Evolutionary conservation across 2,113 vertebrate species (phyloP), one percentile per base, ranked within the genome.

Genomic region (Anoplopoma fimbria): DNA sequence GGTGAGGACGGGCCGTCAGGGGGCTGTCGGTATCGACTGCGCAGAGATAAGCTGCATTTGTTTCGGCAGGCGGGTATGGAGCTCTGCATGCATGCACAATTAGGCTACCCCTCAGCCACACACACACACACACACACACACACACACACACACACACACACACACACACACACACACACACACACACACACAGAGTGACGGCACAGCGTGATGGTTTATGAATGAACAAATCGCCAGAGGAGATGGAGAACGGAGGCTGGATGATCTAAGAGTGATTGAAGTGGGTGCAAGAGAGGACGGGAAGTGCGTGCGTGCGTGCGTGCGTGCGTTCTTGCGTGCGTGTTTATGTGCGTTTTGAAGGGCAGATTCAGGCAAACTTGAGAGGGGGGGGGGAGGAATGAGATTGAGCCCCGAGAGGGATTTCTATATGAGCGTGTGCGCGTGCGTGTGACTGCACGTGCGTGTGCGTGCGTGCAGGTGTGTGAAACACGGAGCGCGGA

Each of bases 241-340:
- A 91, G 85, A 82, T 57, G 68, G 73, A 80, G 85, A 91, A 82
- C 60, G 76, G 82, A 86, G 91, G 81, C 84, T 77, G 88, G 85
- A 93, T 93, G 93, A 93, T 91, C 91, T 87, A 90, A 91, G 90
- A 86, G 84, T 87, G 91, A 89, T 92, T 91, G 90, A 92, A 93
- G 91, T 87, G 83, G 89, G 80, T 88, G 91, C 88, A 91, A 91
- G 84, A 89, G 75, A 75, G 70, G 69, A 77, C 49, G 77, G 75
- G 77, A 63, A 70, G 75, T 47, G 77, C 27, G 81, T 51, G 5
- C 36, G 69, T 17, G 63, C 4, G 49, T 70, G 67, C 7, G 63
- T 3, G 55, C 58, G 42, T 64, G 71, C 61, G 51, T 53, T n/a
- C n/a, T n/a, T n/a, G 60, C 42, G n/a, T 12, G 60, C 27, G 21